Conservation (phyloP, 1,140 invertebrate genomes). For the Drosophila ironensis region DNA sequence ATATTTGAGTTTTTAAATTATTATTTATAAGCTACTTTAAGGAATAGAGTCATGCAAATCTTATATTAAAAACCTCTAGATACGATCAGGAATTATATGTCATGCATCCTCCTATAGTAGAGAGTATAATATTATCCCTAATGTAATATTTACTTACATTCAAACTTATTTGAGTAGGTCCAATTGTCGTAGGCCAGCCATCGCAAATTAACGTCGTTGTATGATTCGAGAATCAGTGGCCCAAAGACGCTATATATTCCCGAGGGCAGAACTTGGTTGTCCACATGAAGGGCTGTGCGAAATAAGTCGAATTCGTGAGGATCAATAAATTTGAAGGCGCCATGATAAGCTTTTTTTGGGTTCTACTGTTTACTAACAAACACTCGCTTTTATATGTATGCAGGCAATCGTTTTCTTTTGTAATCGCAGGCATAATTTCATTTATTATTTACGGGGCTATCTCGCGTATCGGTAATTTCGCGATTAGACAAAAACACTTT, state of each 20-base stretch:
- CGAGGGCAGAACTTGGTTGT: slow-evolving; percentile 87
- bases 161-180: slow-evolving; percentile 87
- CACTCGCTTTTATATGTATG: neutral
- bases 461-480: neutral
- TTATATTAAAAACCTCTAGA: too few relatives aligned
- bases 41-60: too few relatives aligned
- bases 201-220: slow-evolving; percentile 91
- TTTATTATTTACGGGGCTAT: slow-evolving; percentile 29
- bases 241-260: slow-evolving; percentile 90
- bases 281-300: slow-evolving; percentile 32
- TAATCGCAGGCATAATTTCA: slow-evolving; percentile 21
- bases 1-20: too few relatives aligned
- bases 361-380: slow-evolving; percentile 17
- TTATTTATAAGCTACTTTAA: too few relatives aligned
- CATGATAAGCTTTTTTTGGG: slow-evolving; percentile 7
- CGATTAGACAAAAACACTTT: slow-evolving; percentile 1
- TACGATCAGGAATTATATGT: too few relatives aligned
- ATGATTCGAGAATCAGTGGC: slow-evolving; percentile 85
- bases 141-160: slow-evolving; percentile 58
- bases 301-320: neutral
- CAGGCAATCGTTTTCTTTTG: slow-evolving; percentile 20
- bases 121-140: too few relatives aligned
- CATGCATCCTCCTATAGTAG: too few relatives aligned
- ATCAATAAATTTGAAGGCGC: neutral
- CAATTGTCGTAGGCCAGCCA: slow-evolving; percentile 92